phyloP scores from a whole-genome alignment of 2,888 invertebrate species.

The Dynastes maya region DNA sequence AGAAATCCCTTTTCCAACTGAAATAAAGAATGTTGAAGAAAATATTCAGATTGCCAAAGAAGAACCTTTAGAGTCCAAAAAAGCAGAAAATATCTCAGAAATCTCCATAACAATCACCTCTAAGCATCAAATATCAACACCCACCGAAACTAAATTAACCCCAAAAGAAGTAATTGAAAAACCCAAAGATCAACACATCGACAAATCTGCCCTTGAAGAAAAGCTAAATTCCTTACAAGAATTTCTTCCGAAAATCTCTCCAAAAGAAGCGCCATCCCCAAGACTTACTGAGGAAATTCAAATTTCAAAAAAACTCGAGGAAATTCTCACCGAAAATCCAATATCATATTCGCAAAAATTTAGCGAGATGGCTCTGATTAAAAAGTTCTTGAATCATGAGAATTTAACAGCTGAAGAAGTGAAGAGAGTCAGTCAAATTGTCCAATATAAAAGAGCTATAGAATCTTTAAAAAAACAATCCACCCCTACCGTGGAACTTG shows the following conservation, averaged over 20 bases:
- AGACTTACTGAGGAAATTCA: neutral
- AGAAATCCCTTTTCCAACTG: no score
- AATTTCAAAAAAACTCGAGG: conserved; percentile 47
- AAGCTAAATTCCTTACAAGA: conserved; percentile 49
- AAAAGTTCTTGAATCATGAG: conserved; percentile 54
- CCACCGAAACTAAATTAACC: no score
- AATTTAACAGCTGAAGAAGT: conserved; percentile 52
- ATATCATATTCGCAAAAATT: conserved; percentile 46
- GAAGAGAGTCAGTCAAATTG: conserved; percentile 54
- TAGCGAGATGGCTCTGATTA: conserved; percentile 53
- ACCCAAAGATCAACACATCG: conserved; percentile 22
- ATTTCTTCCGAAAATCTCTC: conserved; percentile 51
- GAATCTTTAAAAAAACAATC: conserved; percentile 46
- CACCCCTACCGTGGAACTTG: neutral
- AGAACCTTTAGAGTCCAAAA: neutral
- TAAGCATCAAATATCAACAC: no score
- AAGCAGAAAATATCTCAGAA: neutral
- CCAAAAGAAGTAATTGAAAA: neutral
- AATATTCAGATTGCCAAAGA: neutral
- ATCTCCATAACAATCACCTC: neutral
- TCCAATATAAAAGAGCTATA: conserved; percentile 55
- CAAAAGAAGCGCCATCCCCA: neutral
- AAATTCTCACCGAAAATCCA: conserved; percentile 40
- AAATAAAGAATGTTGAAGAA: no score
- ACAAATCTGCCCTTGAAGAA: conserved; percentile 47